Evolutionary conservation across 2,797 vertebrate species (phyloP).

Genomic region (Ptychadena robeensis): DNA sequence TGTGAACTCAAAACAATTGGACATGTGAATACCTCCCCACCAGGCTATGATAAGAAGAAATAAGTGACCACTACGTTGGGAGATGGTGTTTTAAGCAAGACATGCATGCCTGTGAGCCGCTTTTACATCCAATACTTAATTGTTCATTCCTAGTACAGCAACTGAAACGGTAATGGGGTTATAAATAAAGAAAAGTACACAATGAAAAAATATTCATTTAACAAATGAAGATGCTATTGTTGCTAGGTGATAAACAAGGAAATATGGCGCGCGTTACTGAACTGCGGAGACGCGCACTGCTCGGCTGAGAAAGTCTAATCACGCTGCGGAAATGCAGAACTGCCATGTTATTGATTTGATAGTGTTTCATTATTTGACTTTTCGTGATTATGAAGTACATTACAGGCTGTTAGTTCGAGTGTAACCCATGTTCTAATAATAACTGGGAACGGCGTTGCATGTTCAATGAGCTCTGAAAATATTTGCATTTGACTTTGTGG

Average conservation of each 20-base stretch:
- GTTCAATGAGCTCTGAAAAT: slow-evolving; percentile 29
- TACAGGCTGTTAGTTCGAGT: slow-evolving; percentile 39
- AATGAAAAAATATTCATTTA: background rate
- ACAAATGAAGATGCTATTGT: background rate
- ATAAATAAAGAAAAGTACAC: background rate
- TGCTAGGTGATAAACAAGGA: slow-evolving; percentile 8
- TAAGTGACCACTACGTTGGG: background rate
- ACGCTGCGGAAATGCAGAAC: background rate
- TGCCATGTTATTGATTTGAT: slow-evolving; percentile 40
- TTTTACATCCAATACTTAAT: background rate
- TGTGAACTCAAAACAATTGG: too few species aligned
- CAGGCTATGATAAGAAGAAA: too few species aligned
- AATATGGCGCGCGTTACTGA: background rate
- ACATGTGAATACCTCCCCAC: too few species aligned
- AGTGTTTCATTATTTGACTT: slow-evolving; percentile 41
- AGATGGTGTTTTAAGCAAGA: background rate
- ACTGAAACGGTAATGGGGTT: background rate
- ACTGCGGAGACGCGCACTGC: background rate
- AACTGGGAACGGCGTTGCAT: slow-evolving; percentile 30
- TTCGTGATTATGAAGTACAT: slow-evolving; percentile 44
- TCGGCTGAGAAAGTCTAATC: slow-evolving; percentile 7
- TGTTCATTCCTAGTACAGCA: background rate
- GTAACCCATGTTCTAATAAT: slow-evolving; percentile 31
- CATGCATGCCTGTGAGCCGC: background rate
- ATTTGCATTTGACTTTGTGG: slow-evolving; percentile 9